A percentile compares a stretch with the other conserved stretches of the same genome.
These are phyloP conservation scores for Diacarnus erythraeanus DNA, from an alignment of 37 sponge, comb jelly and placozoan genomes.

Conservation along the genomic window DNA sequence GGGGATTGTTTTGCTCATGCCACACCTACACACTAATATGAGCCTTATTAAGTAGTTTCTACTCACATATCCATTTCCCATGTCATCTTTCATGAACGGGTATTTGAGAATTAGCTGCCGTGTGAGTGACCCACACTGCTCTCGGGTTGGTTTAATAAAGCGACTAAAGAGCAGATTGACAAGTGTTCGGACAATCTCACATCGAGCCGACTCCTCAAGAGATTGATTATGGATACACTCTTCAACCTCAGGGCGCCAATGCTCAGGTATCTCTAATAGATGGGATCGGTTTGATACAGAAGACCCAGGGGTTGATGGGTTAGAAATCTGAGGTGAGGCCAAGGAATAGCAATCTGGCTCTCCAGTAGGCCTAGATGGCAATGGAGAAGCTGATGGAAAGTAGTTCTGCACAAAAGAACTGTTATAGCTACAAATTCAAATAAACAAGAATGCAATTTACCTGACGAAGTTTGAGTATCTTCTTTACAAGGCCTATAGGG, in stretches of 20 bases:
- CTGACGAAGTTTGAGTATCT: neutral
- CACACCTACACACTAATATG: too few species aligned
- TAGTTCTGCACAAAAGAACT: too few species aligned
- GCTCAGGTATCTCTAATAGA: constrained; percentile 23
- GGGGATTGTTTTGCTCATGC: too few species aligned
- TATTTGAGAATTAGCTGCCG: constrained; percentile 11
- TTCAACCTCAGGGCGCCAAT: constrained; percentile 15
- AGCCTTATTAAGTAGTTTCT: neutral
- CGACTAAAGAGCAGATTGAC: neutral
- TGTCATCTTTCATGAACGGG: constrained; percentile 27
- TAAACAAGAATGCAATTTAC: neutral
- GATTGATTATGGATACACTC: neutral
- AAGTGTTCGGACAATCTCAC: neutral
- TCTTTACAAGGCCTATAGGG: neutral
- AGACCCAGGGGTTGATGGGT: neutral
- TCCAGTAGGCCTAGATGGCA: neutral
- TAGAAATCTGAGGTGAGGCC: neutral
- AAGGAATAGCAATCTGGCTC: neutral
- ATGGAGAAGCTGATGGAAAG: neutral
- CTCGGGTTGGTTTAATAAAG: neutral
- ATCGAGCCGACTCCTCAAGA: neutral
- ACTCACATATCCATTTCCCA: constrained; percentile 43
- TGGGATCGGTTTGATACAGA: neutral
- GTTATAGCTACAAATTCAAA: neutral
- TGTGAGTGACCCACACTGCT: neutral